Evolutionary conservation across 2,797 vertebrate genomes (phyloP).

Genomic region (Hypotaenidia okinawae): DNA sequence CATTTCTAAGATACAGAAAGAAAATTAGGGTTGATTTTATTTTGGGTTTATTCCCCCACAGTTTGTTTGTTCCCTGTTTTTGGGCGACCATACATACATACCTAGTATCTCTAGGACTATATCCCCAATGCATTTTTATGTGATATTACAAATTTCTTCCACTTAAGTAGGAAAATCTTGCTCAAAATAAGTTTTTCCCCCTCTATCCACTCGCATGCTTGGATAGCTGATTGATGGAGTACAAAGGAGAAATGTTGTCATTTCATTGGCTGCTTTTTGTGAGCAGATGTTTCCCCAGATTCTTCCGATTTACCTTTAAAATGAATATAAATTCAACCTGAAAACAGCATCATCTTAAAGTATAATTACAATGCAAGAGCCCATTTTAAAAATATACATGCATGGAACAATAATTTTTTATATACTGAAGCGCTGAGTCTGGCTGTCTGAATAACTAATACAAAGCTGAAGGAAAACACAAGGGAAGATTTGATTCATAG

Average conservation of each 20-base stretch:
- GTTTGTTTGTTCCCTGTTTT: background rate
- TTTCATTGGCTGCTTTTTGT: background rate
- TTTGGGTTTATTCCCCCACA: too few relatives aligned
- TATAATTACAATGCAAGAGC: background rate
- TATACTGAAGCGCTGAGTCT: background rate
- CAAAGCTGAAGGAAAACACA: background rate
- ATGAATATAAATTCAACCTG: background rate
- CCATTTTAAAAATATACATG: background rate
- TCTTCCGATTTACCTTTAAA: background rate
- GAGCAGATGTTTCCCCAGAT: slow-evolving; percentile 1
- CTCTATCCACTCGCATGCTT: background rate
- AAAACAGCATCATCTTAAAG: background rate
- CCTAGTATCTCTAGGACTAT: background rate
- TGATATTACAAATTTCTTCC: background rate
- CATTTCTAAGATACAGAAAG: background rate
- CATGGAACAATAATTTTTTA: background rate
- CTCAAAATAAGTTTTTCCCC: background rate
- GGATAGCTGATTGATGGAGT: background rate
- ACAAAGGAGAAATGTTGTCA: background rate
- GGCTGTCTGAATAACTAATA: background rate
- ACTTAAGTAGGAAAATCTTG: background rate
- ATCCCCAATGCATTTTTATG: background rate
- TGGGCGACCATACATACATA: background rate
- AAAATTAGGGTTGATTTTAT: background rate
- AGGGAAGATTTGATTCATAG: background rate